A percentile compares a stretch with the other conserved stretches of the same genome.
Evolutionary conservation across 2,113 vertebrate genomes (phyloP).

Genomic region (Phalacrocorax brasilianus): DNA sequence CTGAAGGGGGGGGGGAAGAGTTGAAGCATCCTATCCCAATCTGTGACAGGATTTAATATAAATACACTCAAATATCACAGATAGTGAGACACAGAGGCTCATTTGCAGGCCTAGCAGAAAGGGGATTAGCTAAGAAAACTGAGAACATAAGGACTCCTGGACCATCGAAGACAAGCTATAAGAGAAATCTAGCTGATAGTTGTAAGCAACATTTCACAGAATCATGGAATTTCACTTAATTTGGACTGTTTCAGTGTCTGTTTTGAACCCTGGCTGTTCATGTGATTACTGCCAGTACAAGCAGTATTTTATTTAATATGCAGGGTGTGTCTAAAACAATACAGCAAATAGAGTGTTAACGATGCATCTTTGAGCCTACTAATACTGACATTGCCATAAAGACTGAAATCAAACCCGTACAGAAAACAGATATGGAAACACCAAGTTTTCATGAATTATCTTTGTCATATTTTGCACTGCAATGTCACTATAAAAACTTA

Average conservation of each 20-base stretch:
- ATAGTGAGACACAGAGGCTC: not conserved
- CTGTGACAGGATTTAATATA: not conserved
- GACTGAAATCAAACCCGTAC: not conserved
- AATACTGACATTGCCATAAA: not conserved
- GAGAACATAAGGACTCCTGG: not conserved
- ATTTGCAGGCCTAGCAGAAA: not conserved
- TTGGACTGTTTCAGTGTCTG: not conserved
- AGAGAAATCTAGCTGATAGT: not conserved
- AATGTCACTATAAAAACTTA: not conserved
- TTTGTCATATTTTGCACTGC: not conserved
- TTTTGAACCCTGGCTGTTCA: not conserved
- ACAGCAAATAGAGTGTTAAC: not conserved
- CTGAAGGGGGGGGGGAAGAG: too few relatives aligned
- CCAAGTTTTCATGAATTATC: not conserved
- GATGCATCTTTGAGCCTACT: not conserved
- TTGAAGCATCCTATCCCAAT: not conserved
- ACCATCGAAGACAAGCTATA: not conserved
- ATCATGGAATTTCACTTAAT: not conserved
- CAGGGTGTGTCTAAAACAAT: conserved; percentile 22
- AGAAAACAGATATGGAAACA: not conserved
- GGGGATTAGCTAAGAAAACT: not conserved
- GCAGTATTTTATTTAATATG: not conserved
- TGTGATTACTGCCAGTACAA: not conserved
- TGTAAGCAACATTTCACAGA: not conserved
- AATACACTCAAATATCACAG: not conserved